Evolutionary conservation across 2,797 vertebrate species (phyloP), one percentile per base, ranked within the genome.

Genomic region (Natrix natrix): DNA sequence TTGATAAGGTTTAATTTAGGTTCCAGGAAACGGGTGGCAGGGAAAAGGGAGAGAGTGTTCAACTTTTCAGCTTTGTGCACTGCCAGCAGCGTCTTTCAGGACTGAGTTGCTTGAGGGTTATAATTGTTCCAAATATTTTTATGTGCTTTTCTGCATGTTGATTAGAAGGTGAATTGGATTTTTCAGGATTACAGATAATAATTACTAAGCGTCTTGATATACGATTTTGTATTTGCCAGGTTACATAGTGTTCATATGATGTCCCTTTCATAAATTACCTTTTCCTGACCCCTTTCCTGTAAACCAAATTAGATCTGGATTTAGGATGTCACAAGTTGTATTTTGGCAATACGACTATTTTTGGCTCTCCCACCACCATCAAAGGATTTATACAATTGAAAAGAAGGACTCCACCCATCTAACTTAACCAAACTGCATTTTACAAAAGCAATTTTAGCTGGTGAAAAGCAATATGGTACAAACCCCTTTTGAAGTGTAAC

Each of bases 1-100:
- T 90, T 96, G 95, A 95, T 97, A 97, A 90, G 89, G 94, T 97
- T 95, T 97, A 97, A 97, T 96, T 96, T 95, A 95, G 92, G 90
- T 94, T 96, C 90, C 14, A 54, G 95, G 91, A 86, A 95, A 37
- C 56, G 59, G 93, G 86, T 86, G 87, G 87, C 69, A 91, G 12
- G 0, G 88, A 92, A 86, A 63, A 95, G 92, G 94, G 3, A 1
- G n/a, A 88, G 2, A 48, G 91, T 87, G 95, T 95, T 94, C 86
- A 92, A 26, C 2, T 0, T 92, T 91, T 88, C 28, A 93, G 61
- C 28, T 95, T 92, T 28, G 78, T 24, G 28, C 20, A 48, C 90
- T 89, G 92, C 48, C 78, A 96, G 69, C 16, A 94, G 54, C 14
- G 91, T 91, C 12, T 92, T 90, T 93, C 26, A 54, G 26, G 0